These are phyloP conservation scores for Aphidoletes aphidimyza DNA, from an alignment of 2,888 invertebrate species.

Conservation along the genomic window DNA sequence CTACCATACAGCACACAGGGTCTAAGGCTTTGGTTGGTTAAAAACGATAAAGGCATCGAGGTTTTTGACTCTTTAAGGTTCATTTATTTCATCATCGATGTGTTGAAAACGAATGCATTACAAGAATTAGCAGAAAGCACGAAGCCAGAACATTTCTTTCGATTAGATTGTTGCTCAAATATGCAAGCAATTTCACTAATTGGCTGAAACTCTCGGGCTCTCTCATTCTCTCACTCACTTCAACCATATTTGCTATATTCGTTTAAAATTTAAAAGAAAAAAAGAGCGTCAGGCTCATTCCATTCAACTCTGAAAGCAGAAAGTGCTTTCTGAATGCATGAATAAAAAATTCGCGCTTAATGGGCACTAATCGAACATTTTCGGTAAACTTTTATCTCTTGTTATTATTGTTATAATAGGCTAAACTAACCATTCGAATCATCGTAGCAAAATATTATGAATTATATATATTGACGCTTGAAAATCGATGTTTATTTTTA, in stretches of 20 bases:
- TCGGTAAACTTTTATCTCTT: neutral
- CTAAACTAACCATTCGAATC: neutral
- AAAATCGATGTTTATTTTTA: neutral
- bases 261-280: too few relatives aligned
- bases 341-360: neutral
- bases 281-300: too few relatives aligned
- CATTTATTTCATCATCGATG: too few relatives aligned
- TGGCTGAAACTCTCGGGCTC: neutral
- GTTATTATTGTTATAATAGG: neutral
- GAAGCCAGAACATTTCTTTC: neutral
- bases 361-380: neutral
- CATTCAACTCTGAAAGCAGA: too few relatives aligned
- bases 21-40: too few relatives aligned
- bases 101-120: neutral
- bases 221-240: neutral
- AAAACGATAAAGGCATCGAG: too few relatives aligned
- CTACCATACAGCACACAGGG: too few relatives aligned
- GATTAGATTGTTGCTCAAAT: neutral
- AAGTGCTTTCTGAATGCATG: too few relatives aligned
- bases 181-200: slow-evolving; percentile 25
- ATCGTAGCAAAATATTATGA: neutral
- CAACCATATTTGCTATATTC: too few relatives aligned
- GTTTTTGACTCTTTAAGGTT: too few relatives aligned
- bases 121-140: neutral
- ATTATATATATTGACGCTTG: neutral